phyloP scores from a whole-genome alignment of 1,140 invertebrate genomes.

The Pemphigus obesinymphae region DNA sequence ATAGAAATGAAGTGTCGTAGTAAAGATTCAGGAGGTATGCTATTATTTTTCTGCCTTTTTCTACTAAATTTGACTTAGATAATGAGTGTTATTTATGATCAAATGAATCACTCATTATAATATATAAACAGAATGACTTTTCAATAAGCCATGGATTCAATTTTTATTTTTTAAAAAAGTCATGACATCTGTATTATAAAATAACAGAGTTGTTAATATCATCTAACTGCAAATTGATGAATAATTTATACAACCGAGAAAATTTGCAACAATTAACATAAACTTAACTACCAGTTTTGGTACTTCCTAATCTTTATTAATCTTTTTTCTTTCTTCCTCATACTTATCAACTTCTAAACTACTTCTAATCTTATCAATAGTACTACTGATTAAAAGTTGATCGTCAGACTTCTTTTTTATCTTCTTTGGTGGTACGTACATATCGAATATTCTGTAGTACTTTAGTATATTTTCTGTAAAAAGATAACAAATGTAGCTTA shows the following conservation, averaged over 20 bases:
- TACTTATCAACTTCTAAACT: conserved; percentile 5
- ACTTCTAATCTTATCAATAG: not conserved
- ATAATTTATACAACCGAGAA: not conserved
- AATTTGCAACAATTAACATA: not conserved
- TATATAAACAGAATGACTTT: not conserved
- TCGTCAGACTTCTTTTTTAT: not conserved
- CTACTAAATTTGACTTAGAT: too few species aligned
- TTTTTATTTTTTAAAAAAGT: not conserved
- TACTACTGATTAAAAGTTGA: not conserved
- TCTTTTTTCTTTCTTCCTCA: not conserved
- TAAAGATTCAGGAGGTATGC: too few species aligned
- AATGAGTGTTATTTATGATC: too few species aligned
- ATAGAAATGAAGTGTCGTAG: too few species aligned
- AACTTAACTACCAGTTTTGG: not conserved
- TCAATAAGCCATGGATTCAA: not conserved
- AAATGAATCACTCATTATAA: too few species aligned
- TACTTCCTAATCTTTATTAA: not conserved
- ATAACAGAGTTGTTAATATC: not conserved
- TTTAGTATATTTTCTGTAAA: conserved; percentile 34
- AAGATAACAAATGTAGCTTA: not conserved
- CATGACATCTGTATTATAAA: not conserved
- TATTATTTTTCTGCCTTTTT: too few species aligned
- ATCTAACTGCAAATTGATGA: not conserved
- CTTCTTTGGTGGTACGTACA: conserved; percentile 1
- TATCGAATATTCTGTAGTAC: conserved; percentile 21